Conservation (phyloP, 1,140 invertebrate species). For the Ctenoplectra terminalis region DNA sequence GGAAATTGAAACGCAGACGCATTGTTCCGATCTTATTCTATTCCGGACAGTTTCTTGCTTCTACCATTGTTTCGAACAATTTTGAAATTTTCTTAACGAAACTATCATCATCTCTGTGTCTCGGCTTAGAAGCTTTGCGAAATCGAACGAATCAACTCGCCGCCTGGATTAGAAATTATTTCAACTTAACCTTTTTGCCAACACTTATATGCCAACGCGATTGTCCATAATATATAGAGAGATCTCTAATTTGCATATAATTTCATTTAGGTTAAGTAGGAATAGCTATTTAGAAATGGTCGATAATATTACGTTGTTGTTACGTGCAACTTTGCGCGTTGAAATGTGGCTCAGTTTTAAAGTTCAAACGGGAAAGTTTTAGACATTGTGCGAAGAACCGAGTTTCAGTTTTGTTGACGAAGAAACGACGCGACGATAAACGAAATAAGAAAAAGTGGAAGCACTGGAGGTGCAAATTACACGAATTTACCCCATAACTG, state of each 20-base stretch:
- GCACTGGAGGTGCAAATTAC: slow-evolving; percentile 4
- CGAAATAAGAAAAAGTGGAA: neutral
- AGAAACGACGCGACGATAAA: neutral
- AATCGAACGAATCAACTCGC: neutral
- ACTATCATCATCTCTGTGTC: neutral
- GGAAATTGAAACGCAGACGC: slow-evolving; percentile 8
- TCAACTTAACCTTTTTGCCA: no score
- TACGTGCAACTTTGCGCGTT: neutral
- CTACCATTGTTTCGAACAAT: neutral
- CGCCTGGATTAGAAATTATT: no score
- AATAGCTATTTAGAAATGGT: neutral
- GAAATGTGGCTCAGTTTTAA: neutral
- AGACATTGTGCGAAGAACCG: neutral
- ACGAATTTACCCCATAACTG: slow-evolving; percentile 26
- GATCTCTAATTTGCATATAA: neutral
- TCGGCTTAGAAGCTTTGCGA: neutral
- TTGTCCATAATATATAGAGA: no score
- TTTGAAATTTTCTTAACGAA: neutral
- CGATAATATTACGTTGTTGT: neutral
- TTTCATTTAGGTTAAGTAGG: neutral
- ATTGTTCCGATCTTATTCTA: slow-evolving; percentile 14
- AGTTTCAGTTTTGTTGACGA: neutral
- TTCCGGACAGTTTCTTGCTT: neutral
- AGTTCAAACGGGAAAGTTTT: neutral
- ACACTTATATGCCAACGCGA: no score